A percentile compares a stretch with the other conserved stretches of the same genome.
These are phyloP conservation scores for Bursaphelenchus okinawaensis DNA, from an alignment of 2,888 invertebrate genomes.

Conservation along the genomic window DNA sequence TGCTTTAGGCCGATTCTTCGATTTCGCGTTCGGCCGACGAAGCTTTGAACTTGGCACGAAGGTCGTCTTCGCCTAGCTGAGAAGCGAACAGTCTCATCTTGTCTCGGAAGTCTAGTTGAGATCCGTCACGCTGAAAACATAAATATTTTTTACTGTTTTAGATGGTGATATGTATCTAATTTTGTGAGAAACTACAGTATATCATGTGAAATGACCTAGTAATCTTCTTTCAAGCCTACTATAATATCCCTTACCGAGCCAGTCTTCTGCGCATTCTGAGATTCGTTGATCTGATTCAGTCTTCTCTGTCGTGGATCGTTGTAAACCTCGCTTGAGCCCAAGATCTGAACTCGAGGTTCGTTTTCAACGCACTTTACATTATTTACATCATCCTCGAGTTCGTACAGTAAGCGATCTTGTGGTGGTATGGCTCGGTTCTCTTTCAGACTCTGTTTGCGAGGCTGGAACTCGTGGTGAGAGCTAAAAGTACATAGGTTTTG, in stretches of 20 bases:
- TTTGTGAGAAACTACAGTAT: no score
- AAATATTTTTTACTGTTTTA: not conserved
- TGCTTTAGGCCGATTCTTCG: slow-evolving; percentile 61
- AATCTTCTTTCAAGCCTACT: not conserved
- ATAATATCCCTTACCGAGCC: not conserved
- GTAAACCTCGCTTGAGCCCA: slow-evolving; percentile 96
- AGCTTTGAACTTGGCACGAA: slow-evolving; percentile 89
- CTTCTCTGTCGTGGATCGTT: slow-evolving; percentile 66
- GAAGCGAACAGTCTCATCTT: slow-evolving; percentile 99
- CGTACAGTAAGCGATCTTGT: not conserved
- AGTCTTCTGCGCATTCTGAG: slow-evolving; percentile 25
- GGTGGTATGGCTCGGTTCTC: not conserved
- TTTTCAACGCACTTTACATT: slow-evolving; percentile 21
- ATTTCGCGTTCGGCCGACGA: slow-evolving; percentile 90
- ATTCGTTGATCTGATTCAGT: slow-evolving; percentile 45
- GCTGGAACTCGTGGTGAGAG: not conserved
- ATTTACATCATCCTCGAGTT: not conserved
- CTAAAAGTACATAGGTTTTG: no score
- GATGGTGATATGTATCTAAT: not conserved
- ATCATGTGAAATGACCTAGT: not conserved
- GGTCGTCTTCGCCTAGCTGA: slow-evolving; percentile 84
- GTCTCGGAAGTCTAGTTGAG: slow-evolving; percentile 91
- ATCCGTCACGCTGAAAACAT: slow-evolving; percentile 59
- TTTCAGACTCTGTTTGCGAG: not conserved
- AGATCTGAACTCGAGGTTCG: slow-evolving; percentile 64